Evolutionary conservation across 1,140 invertebrate genomes (phyloP), one percentile per base, ranked within the genome.

Genomic region (Bicyclus anynana): DNA sequence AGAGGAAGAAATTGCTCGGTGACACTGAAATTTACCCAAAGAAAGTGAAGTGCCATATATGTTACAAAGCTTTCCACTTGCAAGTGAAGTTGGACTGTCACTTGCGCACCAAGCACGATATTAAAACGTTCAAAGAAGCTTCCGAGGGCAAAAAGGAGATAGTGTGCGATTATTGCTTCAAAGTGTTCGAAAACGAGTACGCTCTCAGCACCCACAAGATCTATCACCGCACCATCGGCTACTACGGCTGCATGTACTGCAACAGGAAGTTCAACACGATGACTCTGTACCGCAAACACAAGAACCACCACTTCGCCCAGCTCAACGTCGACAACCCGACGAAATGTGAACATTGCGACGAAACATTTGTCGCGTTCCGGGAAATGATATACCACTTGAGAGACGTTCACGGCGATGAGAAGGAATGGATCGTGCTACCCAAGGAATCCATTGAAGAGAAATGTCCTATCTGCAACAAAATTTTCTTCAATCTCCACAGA

Each of bases 61-160:
- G 89, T 59, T 89, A 88, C 67, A 90, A 90, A 69, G 75, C 87
- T 7, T 90, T 89, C 70, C 83, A 88, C 51, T 51, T 90, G 16
- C 77, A 83, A 68, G 82, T 90, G n/a, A 90, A 90, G 59, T 65
- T 90, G 38, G 83, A 88, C 49, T 90, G 89, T 46, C 89, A 90
- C 57, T 50, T 89, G 56, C 73, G 82, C 16, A 87, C 83, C 3
- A 74, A 83, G 52, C 87, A 89, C 62, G 76, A 65, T 10, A 75
- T 84, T 4, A 69, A 60, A 51, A 74, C 78, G 2, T 69, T 65
- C 26, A 78, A 72, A 50, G 78, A 85, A 53, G 71, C 65, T 0
- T 69, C 62, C 0, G 60, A 71, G 12, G 69, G 67, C 5, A 79
- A 75, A 27, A 74, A 77, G 17, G 77, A 83, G 26, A 64, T 74